Conservation (phyloP, 2,888 invertebrate genomes). For the Orthosia gothica region DNA sequence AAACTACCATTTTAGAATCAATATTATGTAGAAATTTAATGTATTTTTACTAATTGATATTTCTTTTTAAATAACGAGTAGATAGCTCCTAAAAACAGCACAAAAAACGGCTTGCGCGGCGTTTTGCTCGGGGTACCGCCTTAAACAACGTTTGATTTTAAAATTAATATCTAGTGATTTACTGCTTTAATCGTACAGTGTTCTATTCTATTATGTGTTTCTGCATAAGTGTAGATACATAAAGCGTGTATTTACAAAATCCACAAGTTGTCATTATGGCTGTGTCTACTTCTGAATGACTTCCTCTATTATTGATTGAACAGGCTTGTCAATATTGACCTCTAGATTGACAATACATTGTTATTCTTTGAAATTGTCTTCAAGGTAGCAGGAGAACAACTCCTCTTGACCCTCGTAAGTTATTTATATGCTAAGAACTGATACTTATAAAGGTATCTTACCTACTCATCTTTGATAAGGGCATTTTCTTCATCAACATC, state of each 20-base stretch:
- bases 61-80: no score
- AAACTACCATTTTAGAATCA: no score
- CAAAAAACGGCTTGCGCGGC: no score
- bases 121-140: no score
- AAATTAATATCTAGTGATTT: no score
- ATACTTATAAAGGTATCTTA: neutral
- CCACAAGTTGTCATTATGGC: conserved; percentile 6
- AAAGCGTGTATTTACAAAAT: neutral
- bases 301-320: conserved; percentile 41
- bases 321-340: conserved; percentile 49
- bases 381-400: conserved; percentile 29
- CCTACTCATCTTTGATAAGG: no score
- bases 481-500: no score
- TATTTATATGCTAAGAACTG: conserved; percentile 16
- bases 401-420: conserved; percentile 27
- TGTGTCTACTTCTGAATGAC: conserved; percentile 29
- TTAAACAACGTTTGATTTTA: no score
- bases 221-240: neutral
- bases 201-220: neutral
- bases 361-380: conserved; percentile 36
- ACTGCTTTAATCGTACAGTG: neutral
- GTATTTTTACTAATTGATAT: no score
- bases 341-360: conserved; percentile 32
- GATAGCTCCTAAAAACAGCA: no score
- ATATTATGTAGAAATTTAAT: no score